Base-by-base conservation (phyloP, 2,113 vertebrate species). In the Thunnus maccoyii region DNA sequence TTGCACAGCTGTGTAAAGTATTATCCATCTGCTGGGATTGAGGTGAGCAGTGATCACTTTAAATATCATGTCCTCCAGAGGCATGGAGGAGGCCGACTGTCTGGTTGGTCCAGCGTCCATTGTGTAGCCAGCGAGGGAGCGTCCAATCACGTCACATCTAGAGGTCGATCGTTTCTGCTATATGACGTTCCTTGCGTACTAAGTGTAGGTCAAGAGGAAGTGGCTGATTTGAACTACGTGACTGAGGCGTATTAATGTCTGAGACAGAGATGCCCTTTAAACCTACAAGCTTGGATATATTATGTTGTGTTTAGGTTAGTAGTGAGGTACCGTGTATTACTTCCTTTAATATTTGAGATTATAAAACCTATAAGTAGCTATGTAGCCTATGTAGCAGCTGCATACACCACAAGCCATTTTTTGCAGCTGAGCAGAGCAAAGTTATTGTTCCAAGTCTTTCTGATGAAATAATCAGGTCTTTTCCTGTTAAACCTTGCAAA, bases 1-100 rank as follows among this genome's bases (percentile, higher is more conserved):
- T 67, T 64, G 25, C 80, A 91, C 95, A 95, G 93, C 95, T 95
- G 95, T 84, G 80, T 87, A 91, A 95, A 88, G 84, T 88, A 94
- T 96, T 93, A 96, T 86, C 81, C 77, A 86, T 90, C 84, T 88
- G 63, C 69, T 22, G 79, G 83, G 90, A 68, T 50, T 9, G 57
- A 87, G 82, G 76, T 74, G 87, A 86, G 82, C 80, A 22, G 74
- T 63, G 88, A 91, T 92, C 86, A 86, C 83, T 91, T 87, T 84
- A 85, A 87, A 91, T 88, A 89, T 80, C 30, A n/a, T 76, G 80
- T 90, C 86, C 83, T 85, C 87, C 61, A 65, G 86, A 92, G 93
- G 89, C 73, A 36, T 32, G 54, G 51, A 87, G 91, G 90, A 91
- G 94, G 90, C 94, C 54, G 75, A 66, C 78, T 84, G 88, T 94